A percentile compares a stretch with the other conserved stretches of the same genome.
These are phyloP conservation scores for Polyodon spathula DNA, from an alignment of 2,113 vertebrate genomes.

Conservation along the genomic window DNA sequence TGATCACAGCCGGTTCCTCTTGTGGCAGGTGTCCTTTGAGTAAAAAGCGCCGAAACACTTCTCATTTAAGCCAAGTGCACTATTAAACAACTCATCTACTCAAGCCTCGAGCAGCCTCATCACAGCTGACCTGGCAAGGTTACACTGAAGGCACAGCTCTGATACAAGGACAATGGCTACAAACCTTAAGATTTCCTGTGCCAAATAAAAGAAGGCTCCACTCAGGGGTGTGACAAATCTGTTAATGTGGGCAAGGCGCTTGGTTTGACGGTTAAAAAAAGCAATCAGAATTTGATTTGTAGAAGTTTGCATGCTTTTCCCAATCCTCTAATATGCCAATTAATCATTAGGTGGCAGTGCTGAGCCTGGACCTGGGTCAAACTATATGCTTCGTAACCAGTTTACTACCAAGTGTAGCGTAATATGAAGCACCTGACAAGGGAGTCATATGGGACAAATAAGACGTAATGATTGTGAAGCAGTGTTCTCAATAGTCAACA, in stretches of 20 bases:
- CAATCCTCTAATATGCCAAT: constrained; percentile 8
- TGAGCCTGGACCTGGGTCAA: constrained; percentile 1
- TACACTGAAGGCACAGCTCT: background rate
- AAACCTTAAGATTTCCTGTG: background rate
- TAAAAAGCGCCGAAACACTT: background rate
- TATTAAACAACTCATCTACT: background rate
- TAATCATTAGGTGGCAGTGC: constrained; percentile 3
- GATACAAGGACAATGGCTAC: background rate
- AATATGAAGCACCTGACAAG: constrained; percentile 10
- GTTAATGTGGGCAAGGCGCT: background rate
- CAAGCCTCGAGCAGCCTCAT: background rate
- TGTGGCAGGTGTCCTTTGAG: constrained; percentile 1
- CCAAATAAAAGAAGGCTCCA: background rate
- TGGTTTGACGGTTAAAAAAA: background rate
- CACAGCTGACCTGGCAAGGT: background rate
- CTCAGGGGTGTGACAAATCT: background rate
- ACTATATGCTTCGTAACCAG: background rate
- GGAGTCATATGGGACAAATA: background rate
- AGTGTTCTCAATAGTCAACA: background rate
- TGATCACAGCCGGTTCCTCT: background rate
- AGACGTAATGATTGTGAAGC: background rate
- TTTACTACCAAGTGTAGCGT: background rate
- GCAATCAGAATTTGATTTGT: background rate
- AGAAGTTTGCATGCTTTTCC: background rate
- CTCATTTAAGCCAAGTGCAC: background rate